These are phyloP conservation scores for Leucophora obtusa DNA, from an alignment of 2,888 invertebrate species.

Conservation along the genomic window DNA sequence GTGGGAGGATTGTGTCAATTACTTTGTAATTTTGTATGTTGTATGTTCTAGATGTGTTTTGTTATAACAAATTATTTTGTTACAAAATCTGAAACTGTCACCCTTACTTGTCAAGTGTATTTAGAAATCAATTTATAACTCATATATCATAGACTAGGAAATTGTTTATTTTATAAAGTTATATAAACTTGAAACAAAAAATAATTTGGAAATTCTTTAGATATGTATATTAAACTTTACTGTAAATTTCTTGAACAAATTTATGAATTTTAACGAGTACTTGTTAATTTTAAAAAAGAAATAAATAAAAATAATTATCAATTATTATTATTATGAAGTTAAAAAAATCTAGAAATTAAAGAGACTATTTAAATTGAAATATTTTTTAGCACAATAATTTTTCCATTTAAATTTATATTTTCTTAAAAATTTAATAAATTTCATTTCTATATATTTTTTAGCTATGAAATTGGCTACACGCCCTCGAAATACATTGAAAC, in stretches of 20 bases:
- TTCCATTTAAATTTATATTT: not conserved
- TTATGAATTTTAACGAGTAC: too few relatives aligned
- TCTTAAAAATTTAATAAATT: not conserved
- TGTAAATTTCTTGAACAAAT: too few relatives aligned
- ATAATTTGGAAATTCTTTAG: too few relatives aligned
- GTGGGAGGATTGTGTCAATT: constrained; percentile 24
- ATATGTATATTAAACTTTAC: too few relatives aligned
- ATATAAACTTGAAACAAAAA: too few relatives aligned
- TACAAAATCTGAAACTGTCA: constrained; percentile 51
- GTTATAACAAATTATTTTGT: constrained; percentile 56
- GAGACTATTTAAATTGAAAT: not conserved
- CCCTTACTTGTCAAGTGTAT: constrained; percentile 47
- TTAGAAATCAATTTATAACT: constrained; percentile 61
- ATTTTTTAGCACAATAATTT: not conserved
- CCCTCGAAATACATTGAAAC: constrained; percentile 96
- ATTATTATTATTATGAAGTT: too few relatives aligned
- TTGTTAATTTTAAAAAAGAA: too few relatives aligned
- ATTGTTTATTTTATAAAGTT: too few relatives aligned
- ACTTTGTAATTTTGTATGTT: constrained; percentile 16
- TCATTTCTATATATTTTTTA: constrained; percentile 60
- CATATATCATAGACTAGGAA: constrained; percentile 16
- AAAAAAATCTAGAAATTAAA: too few relatives aligned
- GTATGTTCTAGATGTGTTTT: not conserved
- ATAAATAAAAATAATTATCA: too few relatives aligned
- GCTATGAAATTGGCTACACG: constrained; percentile 80